A percentile compares a stretch with the other conserved stretches of the same genome.
Conservation (phyloP, 2,113 vertebrate genomes). For the Himantopus leucocephalus region DNA sequence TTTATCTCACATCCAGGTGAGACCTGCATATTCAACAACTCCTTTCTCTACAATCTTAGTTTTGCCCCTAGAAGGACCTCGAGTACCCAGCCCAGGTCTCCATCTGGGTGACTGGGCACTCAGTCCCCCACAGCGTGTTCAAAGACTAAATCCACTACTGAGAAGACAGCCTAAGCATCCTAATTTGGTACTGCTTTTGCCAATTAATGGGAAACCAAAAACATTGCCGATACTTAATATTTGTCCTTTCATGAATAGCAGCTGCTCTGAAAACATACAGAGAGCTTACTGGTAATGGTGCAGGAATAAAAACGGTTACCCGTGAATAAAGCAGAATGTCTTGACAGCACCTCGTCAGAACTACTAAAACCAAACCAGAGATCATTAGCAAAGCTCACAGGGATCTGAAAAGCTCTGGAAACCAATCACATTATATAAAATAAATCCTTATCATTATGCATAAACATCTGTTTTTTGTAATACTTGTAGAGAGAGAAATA, state of each 20-base stretch:
- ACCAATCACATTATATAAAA: neutral
- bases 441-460: neutral
- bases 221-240: rapidly evolving
- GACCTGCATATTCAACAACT: neutral
- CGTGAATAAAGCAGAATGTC: neutral
- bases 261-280: neutral
- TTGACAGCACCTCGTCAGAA: neutral
- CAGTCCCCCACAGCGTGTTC: neutral
- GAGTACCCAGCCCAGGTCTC: neutral
- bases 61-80: neutral
- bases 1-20: neutral
- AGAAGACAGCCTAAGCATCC: neutral
- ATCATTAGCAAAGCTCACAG: neutral
- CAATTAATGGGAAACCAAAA: neutral
- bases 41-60: neutral
- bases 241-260: neutral
- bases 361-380: neutral
- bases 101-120: neutral
- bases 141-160: neutral
- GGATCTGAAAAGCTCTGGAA: neutral
- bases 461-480: neutral
- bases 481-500: neutral
- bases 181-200: neutral
- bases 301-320: neutral
- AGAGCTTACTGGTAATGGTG: neutral